phyloP scores from a whole-genome alignment of 2,797 vertebrate species.

The Clarias platycephalus region DNA sequence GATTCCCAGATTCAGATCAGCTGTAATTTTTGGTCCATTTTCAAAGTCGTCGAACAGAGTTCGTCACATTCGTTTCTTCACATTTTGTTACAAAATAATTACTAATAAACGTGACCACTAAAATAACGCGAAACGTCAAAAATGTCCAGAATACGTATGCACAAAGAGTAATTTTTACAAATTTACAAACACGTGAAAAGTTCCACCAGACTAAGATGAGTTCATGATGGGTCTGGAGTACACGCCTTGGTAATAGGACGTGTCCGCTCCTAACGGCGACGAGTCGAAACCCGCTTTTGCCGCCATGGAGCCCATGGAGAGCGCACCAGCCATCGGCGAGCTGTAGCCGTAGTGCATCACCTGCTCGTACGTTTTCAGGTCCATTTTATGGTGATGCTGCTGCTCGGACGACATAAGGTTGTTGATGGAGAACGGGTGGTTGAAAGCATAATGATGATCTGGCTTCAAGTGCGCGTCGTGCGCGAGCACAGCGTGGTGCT shows the following conservation, averaged over 20 bases:
- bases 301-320: slow-evolving; percentile 93
- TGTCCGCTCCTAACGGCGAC: slow-evolving; percentile 85
- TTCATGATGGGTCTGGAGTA: slow-evolving; percentile 98
- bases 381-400: slow-evolving; percentile 96
- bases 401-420: slow-evolving; percentile 98
- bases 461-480: slow-evolving; percentile 95
- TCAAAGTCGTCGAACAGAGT: slow-evolving; percentile 65
- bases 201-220: slow-evolving; percentile 82
- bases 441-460: slow-evolving; percentile 98
- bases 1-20: slow-evolving; percentile 71
- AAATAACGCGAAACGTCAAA: slow-evolving; percentile 76
- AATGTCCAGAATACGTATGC: slow-evolving; percentile 80
- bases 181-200: slow-evolving; percentile 74
- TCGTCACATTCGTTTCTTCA: slow-evolving; percentile 69
- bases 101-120: slow-evolving; percentile 82
- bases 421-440: slow-evolving; percentile 98
- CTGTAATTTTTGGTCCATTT: slow-evolving; percentile 75
- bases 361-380: slow-evolving; percentile 98
- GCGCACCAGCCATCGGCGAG: slow-evolving; percentile 88
- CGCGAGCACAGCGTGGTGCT: slow-evolving; percentile 86
- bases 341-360: slow-evolving; percentile 97
- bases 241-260: slow-evolving; percentile 95
- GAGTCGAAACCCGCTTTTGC: slow-evolving; percentile 91
- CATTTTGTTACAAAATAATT: slow-evolving; percentile 71
- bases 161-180: slow-evolving; percentile 75